Evolutionary conservation across 2,797 vertebrate genomes (phyloP), one percentile per base, ranked within the genome.

Genomic region (Crocodylus rhombifer): DNA sequence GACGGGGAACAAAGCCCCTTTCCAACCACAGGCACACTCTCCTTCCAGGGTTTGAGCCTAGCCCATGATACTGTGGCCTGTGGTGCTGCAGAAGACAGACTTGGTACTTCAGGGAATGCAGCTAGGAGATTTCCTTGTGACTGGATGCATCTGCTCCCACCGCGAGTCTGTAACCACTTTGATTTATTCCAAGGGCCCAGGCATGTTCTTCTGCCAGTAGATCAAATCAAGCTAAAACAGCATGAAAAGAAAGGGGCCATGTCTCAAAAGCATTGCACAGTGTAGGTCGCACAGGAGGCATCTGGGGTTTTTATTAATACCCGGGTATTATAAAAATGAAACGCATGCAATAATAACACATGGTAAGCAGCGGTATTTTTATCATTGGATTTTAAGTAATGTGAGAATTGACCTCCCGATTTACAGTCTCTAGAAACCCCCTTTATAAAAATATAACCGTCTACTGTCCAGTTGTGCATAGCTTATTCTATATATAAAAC

Each of bases 361-460:
- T 93, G 77, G 89, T 95, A 82, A 57, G 81, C 42, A 89, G 81
- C 62, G 93, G 42, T 96, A 97, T 97, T 98, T 97, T 97, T 96
- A 94, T 90, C 67, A 81, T 81, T 69, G 89, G 85, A 17, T 85
- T 75, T 87, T 83, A 51, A 87, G 89, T 97, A 95, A 97, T 88
- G 80, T 81, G 95, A 97, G 95, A 95, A 95, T 67, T 18, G 85
- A 84, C 94, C 84, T 95, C 90, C 93, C 92, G 93, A 75, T 97
- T 95, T 95, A 88, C 82, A 95, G 97, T 92, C 92, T 86, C 75
- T 94, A 97, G 96, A 97, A 97, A 97, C 58, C 77, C 84, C 87
- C 94, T 92, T 77, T n/a, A 64, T 92, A 97, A 97, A 97, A 97
- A 97, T 97, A 95, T 36, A 96, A 26, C 9, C 26, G 92, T 36